Conservation (phyloP, 2,113 vertebrate species). For the Mastomys coucha region DNA sequence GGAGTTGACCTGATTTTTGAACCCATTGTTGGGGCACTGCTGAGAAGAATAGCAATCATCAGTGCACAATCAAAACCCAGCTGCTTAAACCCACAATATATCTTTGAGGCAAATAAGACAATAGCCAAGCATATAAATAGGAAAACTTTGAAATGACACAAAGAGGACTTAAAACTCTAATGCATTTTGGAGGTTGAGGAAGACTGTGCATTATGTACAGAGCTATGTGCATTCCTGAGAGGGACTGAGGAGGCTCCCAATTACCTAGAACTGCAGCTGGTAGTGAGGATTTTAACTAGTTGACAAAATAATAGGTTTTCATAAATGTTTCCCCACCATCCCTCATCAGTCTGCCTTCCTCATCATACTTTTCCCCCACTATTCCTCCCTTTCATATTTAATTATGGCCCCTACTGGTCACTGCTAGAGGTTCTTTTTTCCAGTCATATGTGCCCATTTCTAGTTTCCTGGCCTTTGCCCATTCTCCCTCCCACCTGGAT, state of each 20-base stretch:
- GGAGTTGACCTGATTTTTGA: conserved; percentile 26
- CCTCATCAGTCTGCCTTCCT: not conserved
- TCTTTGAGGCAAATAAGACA: conserved; percentile 39
- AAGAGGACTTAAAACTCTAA: conserved; percentile 33
- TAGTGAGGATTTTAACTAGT: not conserved
- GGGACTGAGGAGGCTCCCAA: not conserved
- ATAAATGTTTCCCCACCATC: not conserved
- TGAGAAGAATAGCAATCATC: conserved; percentile 60
- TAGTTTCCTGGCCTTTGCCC: not conserved
- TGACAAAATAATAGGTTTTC: not conserved
- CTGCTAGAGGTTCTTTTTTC: too few relatives aligned
- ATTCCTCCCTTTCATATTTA: not conserved
- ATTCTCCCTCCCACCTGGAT: not conserved
- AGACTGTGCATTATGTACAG: not conserved
- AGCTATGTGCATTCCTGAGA: not conserved
- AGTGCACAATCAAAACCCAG: conserved; percentile 41
- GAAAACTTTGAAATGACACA: conserved; percentile 23
- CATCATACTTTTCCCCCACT: not conserved
- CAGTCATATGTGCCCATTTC: not conserved
- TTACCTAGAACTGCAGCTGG: not conserved
- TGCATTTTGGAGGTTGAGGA: conserved; percentile 21
- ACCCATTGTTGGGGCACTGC: not conserved
- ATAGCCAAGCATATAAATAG: conserved; percentile 44
- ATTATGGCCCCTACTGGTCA: not conserved
- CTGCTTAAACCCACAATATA: conserved; percentile 13